Percentiles rank a stretch among this genome's conserved stretches.
These are phyloP conservation scores for Brachyrhaphis roseni DNA, from an alignment of 2,797 vertebrate species.

Conservation along the genomic window DNA sequence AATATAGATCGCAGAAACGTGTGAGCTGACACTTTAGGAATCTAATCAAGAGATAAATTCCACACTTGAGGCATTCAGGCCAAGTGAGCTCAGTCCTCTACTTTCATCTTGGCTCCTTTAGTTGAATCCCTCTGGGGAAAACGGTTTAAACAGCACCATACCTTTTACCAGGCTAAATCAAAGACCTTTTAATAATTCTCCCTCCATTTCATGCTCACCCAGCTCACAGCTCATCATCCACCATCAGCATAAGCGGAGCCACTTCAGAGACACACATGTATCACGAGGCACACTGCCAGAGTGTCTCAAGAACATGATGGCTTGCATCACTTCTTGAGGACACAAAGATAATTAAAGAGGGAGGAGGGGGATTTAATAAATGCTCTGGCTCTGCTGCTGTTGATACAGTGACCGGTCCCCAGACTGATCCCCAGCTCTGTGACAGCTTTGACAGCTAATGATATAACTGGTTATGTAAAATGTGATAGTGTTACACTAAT, in stretches of 20 bases:
- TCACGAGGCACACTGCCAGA: slow-evolving; percentile 66
- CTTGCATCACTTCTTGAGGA: slow-evolving; percentile 69
- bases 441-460: slow-evolving; percentile 70
- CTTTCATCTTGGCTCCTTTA: slow-evolving; percentile 54
- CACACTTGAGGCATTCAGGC: slow-evolving; percentile 33
- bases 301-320: slow-evolving; percentile 71
- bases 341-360: slow-evolving; percentile 75
- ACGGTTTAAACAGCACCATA: slow-evolving; percentile 55
- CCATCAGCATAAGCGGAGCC: slow-evolving; percentile 53
- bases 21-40: slow-evolving; percentile 21
- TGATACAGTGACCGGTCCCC: slow-evolving; percentile 72
- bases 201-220: slow-evolving; percentile 61
- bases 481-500: slow-evolving; percentile 72
- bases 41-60: slow-evolving; percentile 52
- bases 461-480: slow-evolving; percentile 73
- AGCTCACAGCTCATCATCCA: slow-evolving; percentile 66
- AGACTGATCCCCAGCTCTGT: slow-evolving; percentile 63
- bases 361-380: slow-evolving; percentile 73
- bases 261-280: slow-evolving; percentile 62
- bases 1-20: slow-evolving; percentile 23
- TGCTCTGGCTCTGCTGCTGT: slow-evolving; percentile 61
- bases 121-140: slow-evolving; percentile 37
- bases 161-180: slow-evolving; percentile 61
- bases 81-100: slow-evolving; percentile 31
- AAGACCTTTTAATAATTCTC: slow-evolving; percentile 66